Evolutionary conservation across 2,797 vertebrate genomes (phyloP).

Genomic region (Sebastes matsubarae): DNA sequence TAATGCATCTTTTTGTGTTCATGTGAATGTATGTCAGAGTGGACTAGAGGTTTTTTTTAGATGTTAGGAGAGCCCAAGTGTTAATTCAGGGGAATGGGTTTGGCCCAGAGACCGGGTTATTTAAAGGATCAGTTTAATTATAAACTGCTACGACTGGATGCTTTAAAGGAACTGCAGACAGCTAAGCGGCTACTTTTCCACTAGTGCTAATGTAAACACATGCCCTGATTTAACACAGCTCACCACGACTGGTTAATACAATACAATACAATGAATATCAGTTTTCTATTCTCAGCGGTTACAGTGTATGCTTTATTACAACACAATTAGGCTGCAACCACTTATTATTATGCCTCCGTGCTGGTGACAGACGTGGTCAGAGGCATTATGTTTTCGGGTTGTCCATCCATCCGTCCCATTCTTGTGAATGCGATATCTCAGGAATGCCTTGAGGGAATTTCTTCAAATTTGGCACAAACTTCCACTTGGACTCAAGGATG

Average conservation of each 20-base stretch:
- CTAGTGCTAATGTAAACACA: conserved; percentile 30
- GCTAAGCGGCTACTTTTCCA: background rate
- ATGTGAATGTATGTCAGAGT: background rate
- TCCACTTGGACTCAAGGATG: too few species aligned
- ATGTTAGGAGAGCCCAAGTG: background rate
- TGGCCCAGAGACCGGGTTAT: conserved; percentile 42
- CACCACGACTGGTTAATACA: background rate
- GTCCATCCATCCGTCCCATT: background rate
- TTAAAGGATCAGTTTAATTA: conserved; percentile 53
- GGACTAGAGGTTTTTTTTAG: conserved; percentile 1
- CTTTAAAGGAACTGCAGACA: conserved; percentile 23
- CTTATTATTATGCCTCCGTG: background rate
- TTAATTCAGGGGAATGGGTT: conserved; percentile 42
- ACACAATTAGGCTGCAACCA: background rate
- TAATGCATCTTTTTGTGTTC: background rate
- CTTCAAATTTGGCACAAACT: too few species aligned
- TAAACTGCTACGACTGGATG: conserved; percentile 44
- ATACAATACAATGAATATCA: background rate
- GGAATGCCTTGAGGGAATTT: too few species aligned
- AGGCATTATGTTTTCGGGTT: background rate
- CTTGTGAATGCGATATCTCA: too few species aligned
- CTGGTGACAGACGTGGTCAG: background rate
- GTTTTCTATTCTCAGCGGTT: background rate
- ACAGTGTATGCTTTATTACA: background rate
- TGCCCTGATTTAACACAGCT: background rate